Percentiles rank a stretch among this genome's conserved stretches.
phyloP scores from a whole-genome alignment of 30 jellyfish, hydroid and myxozoan species.

The Aurelia aurita region DNA sequence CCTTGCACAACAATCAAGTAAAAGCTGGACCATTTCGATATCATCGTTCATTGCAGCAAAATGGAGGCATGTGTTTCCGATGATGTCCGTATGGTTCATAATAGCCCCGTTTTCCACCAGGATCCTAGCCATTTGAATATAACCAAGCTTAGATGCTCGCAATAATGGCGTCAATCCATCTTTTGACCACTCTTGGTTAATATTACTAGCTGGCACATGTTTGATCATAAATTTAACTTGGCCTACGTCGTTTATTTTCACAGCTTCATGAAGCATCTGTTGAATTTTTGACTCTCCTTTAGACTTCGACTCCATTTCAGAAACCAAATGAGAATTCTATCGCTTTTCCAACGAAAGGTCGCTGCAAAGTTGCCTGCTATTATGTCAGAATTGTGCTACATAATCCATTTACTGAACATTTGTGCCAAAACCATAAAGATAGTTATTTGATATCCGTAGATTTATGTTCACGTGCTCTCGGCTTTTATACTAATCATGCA shows the following conservation, averaged over 20 bases:
- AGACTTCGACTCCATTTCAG: background rate
- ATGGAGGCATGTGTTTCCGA: slow-evolving; percentile 59
- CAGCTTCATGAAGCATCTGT: slow-evolving; percentile 31
- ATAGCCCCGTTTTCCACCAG: slow-evolving; percentile 61
- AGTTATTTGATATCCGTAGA: too few relatives aligned
- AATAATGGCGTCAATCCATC: slow-evolving; percentile 36
- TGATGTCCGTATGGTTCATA: slow-evolving; percentile 28
- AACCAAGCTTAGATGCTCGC: slow-evolving; percentile 45
- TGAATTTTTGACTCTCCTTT: slow-evolving; percentile 15
- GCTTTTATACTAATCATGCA: too few relatives aligned
- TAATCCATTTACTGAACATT: too few relatives aligned
- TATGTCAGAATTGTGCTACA: background rate
- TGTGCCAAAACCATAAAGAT: too few relatives aligned
- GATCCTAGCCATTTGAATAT: slow-evolving; percentile 21
- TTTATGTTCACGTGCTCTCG: too few relatives aligned
- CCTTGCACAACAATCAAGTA: slow-evolving; percentile 54
- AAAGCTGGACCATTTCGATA: slow-evolving; percentile 43
- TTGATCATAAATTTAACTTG: slow-evolving; percentile 39
- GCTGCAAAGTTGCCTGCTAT: background rate
- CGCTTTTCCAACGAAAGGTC: background rate
- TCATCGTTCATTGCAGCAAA: slow-evolving; percentile 45
- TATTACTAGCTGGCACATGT: slow-evolving; percentile 15
- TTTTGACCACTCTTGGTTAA: slow-evolving; percentile 10
- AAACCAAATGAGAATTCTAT: too few relatives aligned
- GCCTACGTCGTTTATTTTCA: slow-evolving; percentile 53